Evolutionary conservation across 2,113 vertebrate species (phyloP).

Genomic region (Protomyctophum bolini): DNA sequence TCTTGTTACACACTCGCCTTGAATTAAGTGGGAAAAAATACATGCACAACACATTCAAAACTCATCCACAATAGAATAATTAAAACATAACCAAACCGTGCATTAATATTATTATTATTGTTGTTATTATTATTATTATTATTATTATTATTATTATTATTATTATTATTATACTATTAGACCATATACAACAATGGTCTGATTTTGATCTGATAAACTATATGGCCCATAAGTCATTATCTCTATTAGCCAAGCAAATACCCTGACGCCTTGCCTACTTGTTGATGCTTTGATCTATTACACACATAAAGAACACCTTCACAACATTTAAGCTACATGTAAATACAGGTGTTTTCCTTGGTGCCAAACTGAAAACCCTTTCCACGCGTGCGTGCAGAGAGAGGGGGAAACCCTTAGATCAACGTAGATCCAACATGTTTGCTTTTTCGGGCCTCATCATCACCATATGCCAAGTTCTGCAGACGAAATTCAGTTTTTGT

Average conservation of each 20-base stretch:
- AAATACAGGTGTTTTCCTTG: background rate
- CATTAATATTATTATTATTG: background rate
- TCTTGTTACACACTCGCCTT: slow-evolving; percentile 61
- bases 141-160: background rate
- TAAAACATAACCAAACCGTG: background rate
- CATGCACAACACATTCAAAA: slow-evolving; percentile 33
- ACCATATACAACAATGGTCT: too few species aligned
- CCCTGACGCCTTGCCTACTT: too few species aligned
- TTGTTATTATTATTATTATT: background rate
- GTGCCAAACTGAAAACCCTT: background rate
- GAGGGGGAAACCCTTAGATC: background rate
- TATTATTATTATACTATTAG: background rate
- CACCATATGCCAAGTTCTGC: too few species aligned
- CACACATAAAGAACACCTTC: background rate
- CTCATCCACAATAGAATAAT: background rate
- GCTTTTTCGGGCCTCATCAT: too few species aligned
- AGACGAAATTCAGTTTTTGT: too few species aligned
- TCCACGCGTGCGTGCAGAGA: background rate
- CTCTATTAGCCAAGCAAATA: too few species aligned
- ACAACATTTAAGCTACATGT: background rate
- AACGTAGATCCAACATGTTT: too few species aligned
- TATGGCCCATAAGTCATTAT: too few species aligned
- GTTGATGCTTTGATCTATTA: background rate
- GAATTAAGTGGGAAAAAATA: slow-evolving; percentile 40
- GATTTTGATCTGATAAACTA: too few species aligned